Percentiles rank a stretch among this genome's conserved stretches.
phyloP scores from a whole-genome alignment of 1,140 invertebrate species.

The Catajapyx aquilonaris region DNA sequence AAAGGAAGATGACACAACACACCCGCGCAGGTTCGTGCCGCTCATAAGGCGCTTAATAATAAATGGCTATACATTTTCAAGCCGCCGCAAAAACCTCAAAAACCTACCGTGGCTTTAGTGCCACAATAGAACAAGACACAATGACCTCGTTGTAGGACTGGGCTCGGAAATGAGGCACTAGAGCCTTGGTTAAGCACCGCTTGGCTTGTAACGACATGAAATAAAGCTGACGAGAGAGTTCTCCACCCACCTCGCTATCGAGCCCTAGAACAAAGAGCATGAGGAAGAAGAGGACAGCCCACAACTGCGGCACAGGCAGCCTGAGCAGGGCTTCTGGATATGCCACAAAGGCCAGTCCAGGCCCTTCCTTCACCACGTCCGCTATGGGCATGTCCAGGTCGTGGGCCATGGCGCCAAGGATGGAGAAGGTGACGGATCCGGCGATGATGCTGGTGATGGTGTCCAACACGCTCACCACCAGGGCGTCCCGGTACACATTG shows the following conservation, averaged over 20 bases:
- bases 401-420: slow-evolving; percentile 21
- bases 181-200: no score
- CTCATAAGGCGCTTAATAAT: no score
- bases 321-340: slow-evolving; percentile 13
- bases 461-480: slow-evolving; percentile 21
- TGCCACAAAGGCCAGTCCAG: slow-evolving; percentile 14
- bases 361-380: slow-evolving; percentile 13
- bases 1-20: no score
- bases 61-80: no score
- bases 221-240: no score
- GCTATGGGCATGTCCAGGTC: slow-evolving; percentile 11
- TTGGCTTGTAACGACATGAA: no score
- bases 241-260: slow-evolving; percentile 37
- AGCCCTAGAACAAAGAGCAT: slow-evolving; percentile 25
- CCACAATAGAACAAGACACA: no score
- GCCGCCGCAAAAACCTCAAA: no score
- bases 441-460: slow-evolving; percentile 10
- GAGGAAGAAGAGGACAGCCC: slow-evolving; percentile 24
- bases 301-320: slow-evolving; percentile 17
- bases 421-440: slow-evolving; percentile 21
- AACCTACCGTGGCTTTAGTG: no score
- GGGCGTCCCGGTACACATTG: slow-evolving; percentile 23
- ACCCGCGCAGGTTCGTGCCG: no score
- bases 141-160: no score
- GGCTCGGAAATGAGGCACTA: no score